These are phyloP conservation scores for Gracilinanus agilis DNA, from an alignment of 2,113 vertebrate genomes.

Conservation along the genomic window DNA sequence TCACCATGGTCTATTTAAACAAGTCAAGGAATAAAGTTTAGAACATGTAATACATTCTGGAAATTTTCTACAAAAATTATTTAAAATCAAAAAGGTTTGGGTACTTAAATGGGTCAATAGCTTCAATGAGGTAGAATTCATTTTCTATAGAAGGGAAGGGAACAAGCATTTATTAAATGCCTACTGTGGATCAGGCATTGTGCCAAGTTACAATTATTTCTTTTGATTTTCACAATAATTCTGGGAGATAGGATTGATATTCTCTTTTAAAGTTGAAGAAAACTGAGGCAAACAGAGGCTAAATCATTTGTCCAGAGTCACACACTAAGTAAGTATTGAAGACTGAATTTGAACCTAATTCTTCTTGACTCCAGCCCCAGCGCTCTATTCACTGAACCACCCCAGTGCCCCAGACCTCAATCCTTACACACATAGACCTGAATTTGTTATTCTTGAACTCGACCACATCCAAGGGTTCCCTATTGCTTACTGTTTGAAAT, in stretches of 20 bases:
- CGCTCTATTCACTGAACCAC: background rate
- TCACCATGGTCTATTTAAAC: background rate
- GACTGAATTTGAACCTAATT: background rate
- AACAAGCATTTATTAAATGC: background rate
- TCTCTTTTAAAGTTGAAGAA: background rate
- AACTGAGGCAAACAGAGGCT: background rate
- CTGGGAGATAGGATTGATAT: background rate
- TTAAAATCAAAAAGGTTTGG: background rate
- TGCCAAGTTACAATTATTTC: background rate
- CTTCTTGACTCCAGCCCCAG: background rate
- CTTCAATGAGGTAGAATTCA: background rate
- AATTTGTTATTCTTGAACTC: background rate
- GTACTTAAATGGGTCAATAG: background rate
- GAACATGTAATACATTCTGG: background rate
- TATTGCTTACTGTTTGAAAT: background rate
- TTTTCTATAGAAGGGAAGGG: background rate
- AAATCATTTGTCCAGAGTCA: background rate
- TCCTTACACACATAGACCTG: background rate
- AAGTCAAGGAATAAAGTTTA: background rate
- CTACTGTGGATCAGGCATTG: background rate
- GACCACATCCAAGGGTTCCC: background rate
- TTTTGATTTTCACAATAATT: background rate
- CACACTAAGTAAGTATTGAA: background rate
- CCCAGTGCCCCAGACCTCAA: background rate
- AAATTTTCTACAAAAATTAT: background rate